Evolutionary conservation across 2,888 invertebrate genomes (phyloP), one percentile per base, ranked within the genome.

Genomic region (Girardia tigrina): DNA sequence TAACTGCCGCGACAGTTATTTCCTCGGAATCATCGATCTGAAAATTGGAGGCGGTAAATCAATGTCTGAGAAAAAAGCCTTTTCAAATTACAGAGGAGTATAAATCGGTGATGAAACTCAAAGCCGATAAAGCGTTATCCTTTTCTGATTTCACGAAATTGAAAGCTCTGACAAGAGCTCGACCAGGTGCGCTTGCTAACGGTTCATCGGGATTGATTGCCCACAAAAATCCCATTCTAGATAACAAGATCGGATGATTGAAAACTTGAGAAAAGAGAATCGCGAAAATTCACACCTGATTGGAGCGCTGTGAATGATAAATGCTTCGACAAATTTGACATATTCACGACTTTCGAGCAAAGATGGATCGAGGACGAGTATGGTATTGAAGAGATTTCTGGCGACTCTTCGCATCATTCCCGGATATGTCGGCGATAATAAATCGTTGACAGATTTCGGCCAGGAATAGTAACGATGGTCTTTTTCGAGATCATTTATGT

Each of bases 391-490:
- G 77, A 94, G 87, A 79, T 87, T 87, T 78, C 85, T 83, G 29
- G 85, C 85, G 69, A 86, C 83, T 74, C 86, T 86, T 78, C 97
- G 87, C 77, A 98, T 86, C 94, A 97, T 95, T 75, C 97, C 97
- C 0, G 95, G 95, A 82, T 94, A 98, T 0, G 94, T 92, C n/a
- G 97, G 95, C 77, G 94, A 87, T 78, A 98, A 86, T 78, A 98
- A 86, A 81, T 95, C 93, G 86, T 90, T 90, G 75, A 92, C 88
- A 42, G 90, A 91, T 0, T 89, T 87, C 0, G 93, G 90, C 97
- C 95, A 98, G 76, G 90, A 88, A 28, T 88, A 87, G 83, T 95
- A 98, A 78, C 90, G 88, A 70, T 89, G 87, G 86, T 98, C 97
- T 8, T 87, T 88, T 86, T 97, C 97, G 76, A 98, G 88, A 83